phyloP scores from a whole-genome alignment of 2,113 vertebrate species.

The Ammodytes dubius region DNA sequence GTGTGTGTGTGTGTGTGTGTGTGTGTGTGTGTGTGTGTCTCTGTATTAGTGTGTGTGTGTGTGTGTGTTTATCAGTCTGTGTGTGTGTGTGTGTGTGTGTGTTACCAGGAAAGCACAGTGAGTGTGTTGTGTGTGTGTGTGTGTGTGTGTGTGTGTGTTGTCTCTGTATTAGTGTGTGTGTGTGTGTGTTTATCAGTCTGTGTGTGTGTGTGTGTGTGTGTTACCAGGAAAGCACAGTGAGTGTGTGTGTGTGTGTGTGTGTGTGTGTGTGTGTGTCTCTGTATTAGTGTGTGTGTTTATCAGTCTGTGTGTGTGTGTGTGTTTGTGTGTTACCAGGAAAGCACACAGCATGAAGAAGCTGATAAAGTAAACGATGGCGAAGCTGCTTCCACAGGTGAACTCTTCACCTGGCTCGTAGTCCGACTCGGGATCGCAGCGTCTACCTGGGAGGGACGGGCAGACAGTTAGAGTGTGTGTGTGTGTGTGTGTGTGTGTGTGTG shows the following conservation, averaged over 20 bases:
- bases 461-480: no score
- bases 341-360: constrained; percentile 98
- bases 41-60: no score
- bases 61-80: no score
- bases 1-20: no score
- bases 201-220: no score
- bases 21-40: no score
- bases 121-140: no score
- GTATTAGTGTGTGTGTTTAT: constrained; percentile 5
- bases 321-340: constrained; percentile 87
- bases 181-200: no score
- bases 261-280: background rate
- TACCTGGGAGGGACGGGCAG: constrained; percentile 87
- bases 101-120: no score
- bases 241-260: background rate
- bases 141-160: background rate
- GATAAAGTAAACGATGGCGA: constrained; percentile 96
- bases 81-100: no score
- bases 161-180: background rate
- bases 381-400: constrained; percentile 93
- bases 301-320: background rate
- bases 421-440: constrained; percentile 91
- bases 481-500: no score
- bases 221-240: no score
- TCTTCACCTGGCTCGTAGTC: constrained; percentile 91